Percentiles rank a stretch among this genome's conserved stretches.
Evolutionary conservation across 2,113 vertebrate genomes (phyloP).

Genomic region (Corythoichthys haematopterus): DNA sequence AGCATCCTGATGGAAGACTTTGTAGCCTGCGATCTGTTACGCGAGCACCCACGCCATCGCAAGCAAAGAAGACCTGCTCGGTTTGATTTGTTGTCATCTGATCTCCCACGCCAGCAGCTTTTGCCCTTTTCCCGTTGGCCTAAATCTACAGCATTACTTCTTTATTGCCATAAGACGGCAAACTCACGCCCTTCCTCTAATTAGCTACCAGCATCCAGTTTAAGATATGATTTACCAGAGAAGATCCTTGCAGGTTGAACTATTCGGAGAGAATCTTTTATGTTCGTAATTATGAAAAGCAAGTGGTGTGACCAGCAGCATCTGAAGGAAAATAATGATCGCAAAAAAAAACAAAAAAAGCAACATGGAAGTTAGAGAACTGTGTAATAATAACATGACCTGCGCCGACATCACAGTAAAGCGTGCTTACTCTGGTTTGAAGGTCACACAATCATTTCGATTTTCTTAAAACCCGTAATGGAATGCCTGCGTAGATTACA

Average conservation of each 20-base stretch:
- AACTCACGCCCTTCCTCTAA: slow-evolving; percentile 32
- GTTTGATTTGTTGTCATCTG: slow-evolving; percentile 11
- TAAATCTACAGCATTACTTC: slow-evolving; percentile 2
- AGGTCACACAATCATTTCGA: slow-evolving; percentile 46
- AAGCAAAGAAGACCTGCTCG: neutral
- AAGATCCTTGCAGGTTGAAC: slow-evolving; percentile 34
- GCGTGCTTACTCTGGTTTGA: slow-evolving; percentile 28
- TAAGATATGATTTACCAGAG: slow-evolving; percentile 43
- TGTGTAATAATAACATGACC: slow-evolving; percentile 16
- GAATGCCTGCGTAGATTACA: slow-evolving; percentile 23
- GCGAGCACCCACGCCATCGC: neutral
- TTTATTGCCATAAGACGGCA: slow-evolving; percentile 12
- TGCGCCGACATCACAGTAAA: slow-evolving; percentile 14
- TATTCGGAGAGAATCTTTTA: slow-evolving; percentile 29
- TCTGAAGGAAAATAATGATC: slow-evolving; percentile 30
- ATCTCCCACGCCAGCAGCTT: slow-evolving; percentile 8
- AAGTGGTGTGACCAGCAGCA: slow-evolving; percentile 28
- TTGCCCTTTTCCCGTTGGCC: slow-evolving; percentile 21
- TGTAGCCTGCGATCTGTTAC: neutral
- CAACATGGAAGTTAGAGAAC: slow-evolving; percentile 30
- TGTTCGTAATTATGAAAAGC: slow-evolving; percentile 44
- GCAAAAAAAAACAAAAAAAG: slow-evolving; percentile 26
- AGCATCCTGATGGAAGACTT: neutral
- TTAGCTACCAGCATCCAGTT: slow-evolving; percentile 30
- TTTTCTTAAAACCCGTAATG: slow-evolving; percentile 27